Percentiles rank a stretch among this genome's conserved stretches.
Conservation (phyloP, 2,888 invertebrate genomes). For the Labia minor region DNA sequence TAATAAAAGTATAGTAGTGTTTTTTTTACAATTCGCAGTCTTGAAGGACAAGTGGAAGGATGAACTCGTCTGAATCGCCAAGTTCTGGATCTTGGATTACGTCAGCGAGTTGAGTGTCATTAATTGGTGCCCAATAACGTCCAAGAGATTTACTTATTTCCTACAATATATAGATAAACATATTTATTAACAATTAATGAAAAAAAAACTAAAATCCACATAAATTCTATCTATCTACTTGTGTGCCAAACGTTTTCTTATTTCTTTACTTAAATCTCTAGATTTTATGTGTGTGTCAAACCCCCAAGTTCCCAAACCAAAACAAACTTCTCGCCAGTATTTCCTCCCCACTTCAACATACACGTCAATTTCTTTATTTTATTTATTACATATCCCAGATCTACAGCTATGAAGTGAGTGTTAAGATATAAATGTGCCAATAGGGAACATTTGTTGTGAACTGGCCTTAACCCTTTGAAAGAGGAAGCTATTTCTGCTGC, state of each 20-base stretch:
- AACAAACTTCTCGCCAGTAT: too few relatives aligned
- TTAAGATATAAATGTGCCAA: too few relatives aligned
- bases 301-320: too few relatives aligned
- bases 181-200: conserved; percentile 17
- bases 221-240: neutral
- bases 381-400: too few relatives aligned
- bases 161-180: conserved; percentile 31
- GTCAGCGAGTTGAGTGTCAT: conserved; percentile 42
- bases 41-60: conserved; percentile 44
- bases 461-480: too few relatives aligned
- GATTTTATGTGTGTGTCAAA: too few relatives aligned
- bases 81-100: conserved; percentile 42
- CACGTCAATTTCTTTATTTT: too few relatives aligned
- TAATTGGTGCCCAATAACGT: conserved; percentile 45
- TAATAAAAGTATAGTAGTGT: too few relatives aligned
- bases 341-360: too few relatives aligned
- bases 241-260: neutral
- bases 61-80: conserved; percentile 47
- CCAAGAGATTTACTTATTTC: conserved; percentile 47
- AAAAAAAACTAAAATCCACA: conserved; percentile 15
- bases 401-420: too few relatives aligned
- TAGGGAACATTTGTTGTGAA: too few relatives aligned
- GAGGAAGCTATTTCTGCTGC: too few relatives aligned
- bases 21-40: conserved; percentile 32
- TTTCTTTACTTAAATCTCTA: conserved; percentile 21